Conservation (phyloP, 2,113 vertebrate species). For the Heptranchias perlo region DNA sequence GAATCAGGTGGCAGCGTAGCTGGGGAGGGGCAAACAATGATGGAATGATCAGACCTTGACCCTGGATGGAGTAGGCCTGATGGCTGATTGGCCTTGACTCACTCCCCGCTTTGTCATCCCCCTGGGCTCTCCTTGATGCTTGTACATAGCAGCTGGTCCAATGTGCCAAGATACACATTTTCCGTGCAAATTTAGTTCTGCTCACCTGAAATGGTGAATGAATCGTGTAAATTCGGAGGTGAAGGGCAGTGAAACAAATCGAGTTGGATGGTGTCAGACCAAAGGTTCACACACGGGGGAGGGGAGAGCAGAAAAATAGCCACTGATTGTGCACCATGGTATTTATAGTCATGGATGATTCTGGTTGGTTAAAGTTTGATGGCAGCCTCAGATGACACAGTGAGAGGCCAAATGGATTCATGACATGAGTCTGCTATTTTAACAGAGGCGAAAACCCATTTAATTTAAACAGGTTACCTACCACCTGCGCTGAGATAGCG, state of each 20-base stretch:
- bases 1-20: neutral
- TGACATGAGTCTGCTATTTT: neutral
- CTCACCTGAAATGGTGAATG: neutral
- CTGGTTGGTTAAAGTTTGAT: neutral
- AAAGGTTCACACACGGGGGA: too few relatives aligned
- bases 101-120: neutral
- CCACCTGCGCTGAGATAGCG: neutral
- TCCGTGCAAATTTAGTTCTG: neutral
- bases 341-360: neutral
- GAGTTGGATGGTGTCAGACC: neutral
- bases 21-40: neutral
- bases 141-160: neutral
- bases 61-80: neutral
- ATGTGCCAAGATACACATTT: neutral
- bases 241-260: neutral
- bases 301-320: neutral
- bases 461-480: neutral
- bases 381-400: neutral
- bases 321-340: too few relatives aligned
- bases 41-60: neutral
- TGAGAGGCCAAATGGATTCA: neutral
- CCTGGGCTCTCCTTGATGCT: neutral
- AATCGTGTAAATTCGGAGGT: neutral
- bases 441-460: neutral
- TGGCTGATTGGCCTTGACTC: neutral